Conservation (phyloP, 2,888 invertebrate species). For the Synergus laeviventris region DNA sequence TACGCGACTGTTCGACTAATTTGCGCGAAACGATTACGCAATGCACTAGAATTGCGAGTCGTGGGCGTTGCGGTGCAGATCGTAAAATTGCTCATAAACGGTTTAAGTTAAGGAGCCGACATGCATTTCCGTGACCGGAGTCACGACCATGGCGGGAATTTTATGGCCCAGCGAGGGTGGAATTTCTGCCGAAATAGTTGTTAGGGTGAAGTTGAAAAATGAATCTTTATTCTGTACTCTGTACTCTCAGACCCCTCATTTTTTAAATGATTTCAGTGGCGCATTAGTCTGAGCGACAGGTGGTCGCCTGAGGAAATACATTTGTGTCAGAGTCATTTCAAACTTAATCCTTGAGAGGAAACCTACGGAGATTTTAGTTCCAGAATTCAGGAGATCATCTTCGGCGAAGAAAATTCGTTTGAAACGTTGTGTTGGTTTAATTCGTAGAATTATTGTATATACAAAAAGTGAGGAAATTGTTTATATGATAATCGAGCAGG, state of each 20-base stretch:
- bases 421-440: neutral
- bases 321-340: neutral
- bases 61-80: conserved; percentile 56
- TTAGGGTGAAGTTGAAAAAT: neutral
- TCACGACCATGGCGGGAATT: conserved; percentile 36
- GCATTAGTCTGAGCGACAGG: conserved; percentile 10
- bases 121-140: conserved; percentile 19
- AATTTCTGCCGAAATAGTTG: neutral
- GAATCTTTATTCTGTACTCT: neutral
- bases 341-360: neutral
- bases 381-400: neutral
- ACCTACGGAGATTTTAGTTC: neutral
- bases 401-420: neutral
- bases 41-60: conserved; percentile 48
- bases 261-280: neutral
- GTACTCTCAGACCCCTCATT: conserved; percentile 13
- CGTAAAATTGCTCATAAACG: conserved; percentile 60
- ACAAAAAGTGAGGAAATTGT: no score
- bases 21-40: conserved; percentile 52
- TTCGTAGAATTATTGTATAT: no score
- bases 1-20: conserved; percentile 54
- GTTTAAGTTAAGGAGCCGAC: conserved; percentile 32
- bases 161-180: neutral
- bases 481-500: no score
- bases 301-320: neutral